Evolutionary conservation across 2,888 invertebrate species (phyloP).

Genomic region (Campoletis raptor): DNA sequence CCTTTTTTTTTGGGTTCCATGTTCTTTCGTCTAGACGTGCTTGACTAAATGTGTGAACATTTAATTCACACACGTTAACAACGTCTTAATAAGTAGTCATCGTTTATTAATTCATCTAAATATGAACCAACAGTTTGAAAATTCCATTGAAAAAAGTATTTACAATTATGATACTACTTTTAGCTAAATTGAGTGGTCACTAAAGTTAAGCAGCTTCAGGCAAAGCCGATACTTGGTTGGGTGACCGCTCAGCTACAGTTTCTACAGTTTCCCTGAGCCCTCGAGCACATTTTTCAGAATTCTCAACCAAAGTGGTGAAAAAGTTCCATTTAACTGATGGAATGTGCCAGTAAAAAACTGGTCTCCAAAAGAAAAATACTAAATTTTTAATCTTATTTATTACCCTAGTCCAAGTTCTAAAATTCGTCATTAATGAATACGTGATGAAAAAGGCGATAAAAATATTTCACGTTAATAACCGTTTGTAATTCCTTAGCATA

Average conservation of each 20-base stretch:
- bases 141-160: not conserved
- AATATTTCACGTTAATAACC: slow-evolving; percentile 8
- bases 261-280: too few relatives aligned
- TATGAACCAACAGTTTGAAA: not conserved
- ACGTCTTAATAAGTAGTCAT: not conserved
- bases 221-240: too few relatives aligned
- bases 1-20: slow-evolving; percentile 1
- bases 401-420: not conserved
- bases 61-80: not conserved
- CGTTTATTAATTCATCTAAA: slow-evolving; percentile 1
- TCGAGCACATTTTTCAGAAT: too few relatives aligned
- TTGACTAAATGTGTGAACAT: not conserved
- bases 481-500: slow-evolving; percentile 1
- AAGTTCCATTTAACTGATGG: too few relatives aligned
- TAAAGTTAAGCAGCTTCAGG: too few relatives aligned
- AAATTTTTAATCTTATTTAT: not conserved
- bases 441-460: not conserved
- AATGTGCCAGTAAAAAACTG: too few relatives aligned
- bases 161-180: not conserved
- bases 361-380: too few relatives aligned
- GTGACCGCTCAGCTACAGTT: too few relatives aligned
- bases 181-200: too few relatives aligned
- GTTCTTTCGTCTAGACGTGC: not conserved
- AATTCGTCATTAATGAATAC: not conserved
- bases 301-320: too few relatives aligned